Evolutionary conservation across 2,888 invertebrate species (phyloP).

Genomic region (Heliconius ethilla): DNA sequence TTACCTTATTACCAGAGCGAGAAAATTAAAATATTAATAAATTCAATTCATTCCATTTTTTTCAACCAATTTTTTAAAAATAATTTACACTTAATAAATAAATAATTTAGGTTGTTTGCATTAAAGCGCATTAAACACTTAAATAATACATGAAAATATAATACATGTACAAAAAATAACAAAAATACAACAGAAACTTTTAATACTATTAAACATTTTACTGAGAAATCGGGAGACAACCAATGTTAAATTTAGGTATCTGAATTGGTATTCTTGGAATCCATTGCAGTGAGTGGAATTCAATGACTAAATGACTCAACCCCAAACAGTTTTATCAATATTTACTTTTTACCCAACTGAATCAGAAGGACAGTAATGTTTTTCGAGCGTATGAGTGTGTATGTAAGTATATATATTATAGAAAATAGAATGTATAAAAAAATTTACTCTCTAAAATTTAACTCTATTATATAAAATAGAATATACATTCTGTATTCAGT

Average conservation of each 20-base stretch:
- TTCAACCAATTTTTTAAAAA: too few species aligned
- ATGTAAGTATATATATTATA: background rate
- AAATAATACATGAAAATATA: background rate
- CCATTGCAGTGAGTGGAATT: background rate
- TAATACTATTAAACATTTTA: background rate
- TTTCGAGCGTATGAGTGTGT: background rate
- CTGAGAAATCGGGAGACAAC: background rate
- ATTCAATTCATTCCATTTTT: too few species aligned
- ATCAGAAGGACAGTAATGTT: background rate
- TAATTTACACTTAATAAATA: too few species aligned
- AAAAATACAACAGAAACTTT: background rate
- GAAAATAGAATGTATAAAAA: too few species aligned
- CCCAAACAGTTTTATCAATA: background rate
- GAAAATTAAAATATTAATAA: too few species aligned
- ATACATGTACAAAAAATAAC: background rate
- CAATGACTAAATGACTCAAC: constrained; percentile 9
- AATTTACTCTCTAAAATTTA: too few species aligned
- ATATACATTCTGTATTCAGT: too few species aligned
- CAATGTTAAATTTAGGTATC: background rate
- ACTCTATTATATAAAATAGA: too few species aligned
- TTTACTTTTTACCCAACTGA: constrained; percentile 1
- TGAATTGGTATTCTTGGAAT: background rate
- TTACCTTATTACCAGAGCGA: too few species aligned
- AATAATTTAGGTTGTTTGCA: too few species aligned
- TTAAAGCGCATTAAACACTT: too few species aligned